phyloP scores from a whole-genome alignment of 2,797 vertebrate genomes.

The Sebastes variabilis region DNA sequence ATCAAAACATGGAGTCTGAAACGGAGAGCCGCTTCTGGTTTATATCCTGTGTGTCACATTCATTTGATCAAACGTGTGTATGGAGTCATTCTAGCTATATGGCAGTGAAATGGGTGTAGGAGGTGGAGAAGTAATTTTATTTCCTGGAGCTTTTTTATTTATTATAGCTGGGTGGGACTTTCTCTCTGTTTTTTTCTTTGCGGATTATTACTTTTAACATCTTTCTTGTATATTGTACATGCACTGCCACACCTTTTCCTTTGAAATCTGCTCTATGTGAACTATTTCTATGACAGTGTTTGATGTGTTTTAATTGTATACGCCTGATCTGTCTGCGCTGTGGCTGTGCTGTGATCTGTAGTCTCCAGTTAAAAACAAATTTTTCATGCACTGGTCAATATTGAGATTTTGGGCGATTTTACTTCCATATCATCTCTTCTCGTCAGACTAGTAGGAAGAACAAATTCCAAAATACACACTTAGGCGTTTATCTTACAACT shows the following conservation, averaged over 20 bases:
- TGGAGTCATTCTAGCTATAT: slow-evolving; percentile 1
- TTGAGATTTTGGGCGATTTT: too few relatives aligned
- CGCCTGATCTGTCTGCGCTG: neutral
- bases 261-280: neutral
- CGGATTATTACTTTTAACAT: neutral
- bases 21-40: slow-evolving; percentile 9
- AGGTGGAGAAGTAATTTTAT: neutral
- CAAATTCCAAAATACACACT: too few relatives aligned
- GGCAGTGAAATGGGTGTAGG: neutral
- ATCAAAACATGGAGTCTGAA: slow-evolving; percentile 21
- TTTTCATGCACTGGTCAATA: too few relatives aligned
- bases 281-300: neutral
- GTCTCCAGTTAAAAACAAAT: neutral
- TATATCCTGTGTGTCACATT: slow-evolving; percentile 3
- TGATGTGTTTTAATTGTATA: neutral
- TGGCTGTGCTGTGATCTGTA: neutral
- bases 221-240: neutral
- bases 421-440: too few relatives aligned
- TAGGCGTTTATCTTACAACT: too few relatives aligned
- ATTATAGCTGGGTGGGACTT: neutral
- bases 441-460: too few relatives aligned
- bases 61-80: slow-evolving; percentile 18
- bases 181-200: neutral
- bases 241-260: neutral
- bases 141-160: slow-evolving; percentile 7